phyloP scores from a whole-genome alignment of 2,113 vertebrate species.

The Pipra filicauda region DNA sequence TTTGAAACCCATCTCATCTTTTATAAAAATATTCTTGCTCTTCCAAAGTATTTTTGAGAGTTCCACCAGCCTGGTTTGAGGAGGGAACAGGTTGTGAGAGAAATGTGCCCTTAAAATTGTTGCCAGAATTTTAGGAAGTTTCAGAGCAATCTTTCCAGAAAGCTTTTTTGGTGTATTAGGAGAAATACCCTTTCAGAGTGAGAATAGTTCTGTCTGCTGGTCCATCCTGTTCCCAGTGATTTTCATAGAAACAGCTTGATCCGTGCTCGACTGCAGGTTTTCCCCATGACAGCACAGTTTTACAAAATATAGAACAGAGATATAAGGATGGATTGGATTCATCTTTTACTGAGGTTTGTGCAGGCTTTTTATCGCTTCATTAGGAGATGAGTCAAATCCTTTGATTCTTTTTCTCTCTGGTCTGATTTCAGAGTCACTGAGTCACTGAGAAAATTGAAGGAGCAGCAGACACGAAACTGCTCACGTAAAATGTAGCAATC shows the following conservation, averaged over 20 bases:
- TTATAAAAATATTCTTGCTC: not conserved
- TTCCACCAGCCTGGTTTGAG: not conserved
- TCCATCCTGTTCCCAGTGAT: not conserved
- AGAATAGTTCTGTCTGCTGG: not conserved
- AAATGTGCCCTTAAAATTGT: not conserved
- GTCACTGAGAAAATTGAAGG: not conserved
- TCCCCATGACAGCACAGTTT: not conserved
- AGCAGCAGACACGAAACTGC: not conserved
- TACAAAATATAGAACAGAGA: not conserved
- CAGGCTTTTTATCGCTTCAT: not conserved
- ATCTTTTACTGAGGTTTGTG: not conserved
- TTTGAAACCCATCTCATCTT: not conserved
- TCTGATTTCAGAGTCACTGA: not conserved
- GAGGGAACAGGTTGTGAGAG: not conserved
- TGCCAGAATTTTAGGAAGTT: not conserved
- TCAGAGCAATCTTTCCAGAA: not conserved
- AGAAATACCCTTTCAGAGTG: not conserved
- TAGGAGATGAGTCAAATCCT: not conserved
- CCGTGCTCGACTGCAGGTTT: not conserved
- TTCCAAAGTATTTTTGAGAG: not conserved
- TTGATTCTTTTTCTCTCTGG: not conserved
- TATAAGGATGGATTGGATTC: not conserved
- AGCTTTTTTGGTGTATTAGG: not conserved
- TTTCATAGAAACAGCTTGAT: not conserved
- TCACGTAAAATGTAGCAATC: not conserved